Evolutionary conservation across 1,140 invertebrate genomes (phyloP).

Genomic region (Hyposmocoma kahamanoa): DNA sequence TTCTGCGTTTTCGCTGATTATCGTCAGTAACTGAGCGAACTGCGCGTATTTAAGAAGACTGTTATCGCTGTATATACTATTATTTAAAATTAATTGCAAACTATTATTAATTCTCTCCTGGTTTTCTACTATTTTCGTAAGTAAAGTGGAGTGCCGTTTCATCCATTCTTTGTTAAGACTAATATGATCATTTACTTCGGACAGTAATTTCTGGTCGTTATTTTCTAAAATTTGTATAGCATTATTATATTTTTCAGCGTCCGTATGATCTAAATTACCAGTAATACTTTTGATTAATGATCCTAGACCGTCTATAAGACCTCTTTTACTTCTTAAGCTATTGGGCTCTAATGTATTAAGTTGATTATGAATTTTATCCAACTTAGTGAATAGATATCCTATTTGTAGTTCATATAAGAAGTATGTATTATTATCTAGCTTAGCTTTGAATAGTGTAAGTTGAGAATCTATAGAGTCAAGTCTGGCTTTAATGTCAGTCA

Average conservation of each 20-base stretch:
- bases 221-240: neutral
- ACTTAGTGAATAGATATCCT: neutral
- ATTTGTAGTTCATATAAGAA: neutral
- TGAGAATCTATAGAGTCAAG: neutral
- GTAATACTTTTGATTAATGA: slow-evolving; percentile 4
- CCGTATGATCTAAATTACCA: slow-evolving; percentile 2
- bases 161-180: neutral
- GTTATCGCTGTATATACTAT: neutral
- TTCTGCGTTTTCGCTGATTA: slow-evolving; percentile 6
- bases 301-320: slow-evolving; percentile 1
- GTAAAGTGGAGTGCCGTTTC: neutral
- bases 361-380: neutral
- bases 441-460: neutral
- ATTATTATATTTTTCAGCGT: neutral
- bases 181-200: neutral
- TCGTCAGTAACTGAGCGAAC: slow-evolving; percentile 2
- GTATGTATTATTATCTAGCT: neutral
- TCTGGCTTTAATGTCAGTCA: neutral
- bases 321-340: neutral
- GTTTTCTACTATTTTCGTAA: neutral
- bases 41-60: slow-evolving; percentile 4
- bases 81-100: neutral
- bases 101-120: neutral
- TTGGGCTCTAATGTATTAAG: neutral
- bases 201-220: neutral